These are phyloP conservation scores for Oryzias woworae DNA, from an alignment of 2,113 vertebrate genomes.

Conservation along the genomic window DNA sequence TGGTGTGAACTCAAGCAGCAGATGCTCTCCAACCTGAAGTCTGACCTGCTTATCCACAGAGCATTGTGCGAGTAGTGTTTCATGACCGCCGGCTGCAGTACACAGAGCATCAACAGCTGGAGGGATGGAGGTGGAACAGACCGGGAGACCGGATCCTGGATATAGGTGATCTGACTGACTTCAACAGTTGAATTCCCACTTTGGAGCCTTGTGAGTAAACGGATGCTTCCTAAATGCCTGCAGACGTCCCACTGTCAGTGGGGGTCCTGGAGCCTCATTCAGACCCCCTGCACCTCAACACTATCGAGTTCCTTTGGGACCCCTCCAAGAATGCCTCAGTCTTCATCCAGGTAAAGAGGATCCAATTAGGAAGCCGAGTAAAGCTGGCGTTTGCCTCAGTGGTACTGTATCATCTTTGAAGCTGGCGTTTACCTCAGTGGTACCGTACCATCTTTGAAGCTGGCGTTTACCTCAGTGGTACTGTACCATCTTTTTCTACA, in stretches of 20 bases:
- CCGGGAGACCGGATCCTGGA: slow-evolving; percentile 94
- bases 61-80: slow-evolving; percentile 91
- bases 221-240: neutral
- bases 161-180: slow-evolving; percentile 79
- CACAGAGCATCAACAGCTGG: slow-evolving; percentile 92
- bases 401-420: neutral
- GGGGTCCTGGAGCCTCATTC: slow-evolving; percentile 89
- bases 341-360: slow-evolving; percentile 86
- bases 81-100: slow-evolving; percentile 94
- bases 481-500: slow-evolving; percentile 39
- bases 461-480: neutral
- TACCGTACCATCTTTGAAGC: neutral
- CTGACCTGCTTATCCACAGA: slow-evolving; percentile 74
- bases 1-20: slow-evolving; percentile 2
- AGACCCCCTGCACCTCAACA: slow-evolving; percentile 89
- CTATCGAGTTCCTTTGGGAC: slow-evolving; percentile 95
- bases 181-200: too few relatives aligned
- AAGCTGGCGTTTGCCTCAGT: neutral
- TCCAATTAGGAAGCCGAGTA: fast-evolving
- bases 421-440: neutral
- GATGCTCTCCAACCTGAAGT: slow-evolving; percentile 6
- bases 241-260: slow-evolving; percentile 92
- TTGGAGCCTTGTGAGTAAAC: too few relatives aligned
- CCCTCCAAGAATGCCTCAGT: slow-evolving; percentile 86
- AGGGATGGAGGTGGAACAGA: slow-evolving; percentile 94